phyloP scores from a whole-genome alignment of 2,888 invertebrate genomes.

The Lepidocyrtoides sp. region DNA sequence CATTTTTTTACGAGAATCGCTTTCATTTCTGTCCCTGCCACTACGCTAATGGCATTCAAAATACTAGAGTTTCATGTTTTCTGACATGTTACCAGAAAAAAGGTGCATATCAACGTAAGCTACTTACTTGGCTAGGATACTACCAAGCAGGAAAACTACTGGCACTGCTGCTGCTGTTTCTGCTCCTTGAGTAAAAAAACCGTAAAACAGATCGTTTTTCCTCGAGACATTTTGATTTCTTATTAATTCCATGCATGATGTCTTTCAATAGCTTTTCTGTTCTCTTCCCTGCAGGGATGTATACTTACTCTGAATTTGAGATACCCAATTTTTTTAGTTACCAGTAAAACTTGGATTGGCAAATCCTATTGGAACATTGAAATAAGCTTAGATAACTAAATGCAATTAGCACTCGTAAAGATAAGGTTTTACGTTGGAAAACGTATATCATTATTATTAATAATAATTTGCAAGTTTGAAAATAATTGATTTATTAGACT shows the following conservation, averaged over 20 bases:
- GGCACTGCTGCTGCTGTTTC: background rate
- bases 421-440: too few relatives aligned
- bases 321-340: too few relatives aligned
- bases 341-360: too few relatives aligned
- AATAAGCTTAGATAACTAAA: too few relatives aligned
- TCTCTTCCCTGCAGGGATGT: too few relatives aligned
- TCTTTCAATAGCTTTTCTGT: constrained; percentile 37
- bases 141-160: constrained; percentile 20
- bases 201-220: constrained; percentile 20
- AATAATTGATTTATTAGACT: too few relatives aligned
- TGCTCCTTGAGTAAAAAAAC: background rate
- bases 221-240: constrained; percentile 48
- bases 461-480: too few relatives aligned
- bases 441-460: too few relatives aligned
- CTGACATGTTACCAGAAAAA: background rate
- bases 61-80: background rate
- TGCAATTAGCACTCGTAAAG: too few relatives aligned
- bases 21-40: background rate
- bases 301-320: too few relatives aligned
- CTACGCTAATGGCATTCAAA: constrained; percentile 24
- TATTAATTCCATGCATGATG: constrained; percentile 64
- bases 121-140: background rate
- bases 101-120: background rate
- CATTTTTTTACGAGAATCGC: background rate
- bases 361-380: too few relatives aligned